Evolutionary conservation across 1,140 invertebrate genomes (phyloP).

Genomic region (Drosophila rhopaloa): DNA sequence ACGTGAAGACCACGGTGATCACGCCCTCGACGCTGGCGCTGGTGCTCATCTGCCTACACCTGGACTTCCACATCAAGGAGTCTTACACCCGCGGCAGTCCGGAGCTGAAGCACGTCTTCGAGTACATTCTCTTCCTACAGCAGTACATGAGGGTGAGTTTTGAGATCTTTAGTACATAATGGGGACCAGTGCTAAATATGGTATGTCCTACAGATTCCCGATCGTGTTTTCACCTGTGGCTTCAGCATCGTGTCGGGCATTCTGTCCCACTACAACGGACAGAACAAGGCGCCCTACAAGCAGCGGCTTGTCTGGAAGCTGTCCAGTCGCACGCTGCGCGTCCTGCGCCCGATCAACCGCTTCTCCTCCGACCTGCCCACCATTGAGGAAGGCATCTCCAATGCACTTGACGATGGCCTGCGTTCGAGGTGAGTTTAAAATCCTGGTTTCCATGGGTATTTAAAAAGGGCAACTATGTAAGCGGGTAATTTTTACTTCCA

Average conservation of each 20-base stretch:
- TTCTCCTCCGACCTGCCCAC: constrained; percentile 89
- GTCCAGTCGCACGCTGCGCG: constrained; percentile 88
- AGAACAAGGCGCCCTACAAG: constrained; percentile 88
- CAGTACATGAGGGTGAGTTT: constrained; percentile 74
- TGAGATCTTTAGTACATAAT: not conserved
- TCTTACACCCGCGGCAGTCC: constrained; percentile 81
- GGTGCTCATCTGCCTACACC: constrained; percentile 88
- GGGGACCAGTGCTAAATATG: not conserved
- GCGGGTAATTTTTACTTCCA: too few relatives aligned
- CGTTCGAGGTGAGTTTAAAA: constrained; percentile 72
- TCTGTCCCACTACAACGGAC: constrained; percentile 89
- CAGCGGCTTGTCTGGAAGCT: constrained; percentile 91
- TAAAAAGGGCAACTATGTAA: too few relatives aligned
- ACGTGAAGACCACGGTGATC: constrained; percentile 88
- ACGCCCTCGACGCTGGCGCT: constrained; percentile 89
- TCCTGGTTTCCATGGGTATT: too few relatives aligned
- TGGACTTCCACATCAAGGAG: constrained; percentile 86
- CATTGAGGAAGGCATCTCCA: constrained; percentile 87
- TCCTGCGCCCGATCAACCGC: constrained; percentile 90
- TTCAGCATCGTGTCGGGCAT: constrained; percentile 87
- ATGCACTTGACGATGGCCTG: constrained; percentile 78
- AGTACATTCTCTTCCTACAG: constrained; percentile 84
- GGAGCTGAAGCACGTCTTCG: constrained; percentile 81
- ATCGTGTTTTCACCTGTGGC: constrained; percentile 87
- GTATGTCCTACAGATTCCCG: constrained; percentile 86